These are phyloP conservation scores for Tauraco hartlaubi DNA, from an alignment of 2,797 vertebrate genomes.

Conservation along the genomic window DNA sequence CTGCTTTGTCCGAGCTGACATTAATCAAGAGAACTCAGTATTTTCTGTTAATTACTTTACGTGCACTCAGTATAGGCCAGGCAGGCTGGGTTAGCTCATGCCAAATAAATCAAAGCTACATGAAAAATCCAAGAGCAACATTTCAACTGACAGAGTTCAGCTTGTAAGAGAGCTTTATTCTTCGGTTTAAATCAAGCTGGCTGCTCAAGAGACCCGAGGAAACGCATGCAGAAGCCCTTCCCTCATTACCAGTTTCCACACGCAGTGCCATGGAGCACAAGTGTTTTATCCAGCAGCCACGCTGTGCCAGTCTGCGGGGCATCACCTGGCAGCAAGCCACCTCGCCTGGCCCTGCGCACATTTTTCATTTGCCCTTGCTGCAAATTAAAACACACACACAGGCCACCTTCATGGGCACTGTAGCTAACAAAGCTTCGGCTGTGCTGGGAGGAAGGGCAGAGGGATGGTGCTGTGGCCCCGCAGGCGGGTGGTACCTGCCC, in stretches of 20 bases:
- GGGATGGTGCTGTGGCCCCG: accelerated
- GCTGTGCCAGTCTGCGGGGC: neutral
- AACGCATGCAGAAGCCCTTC: neutral
- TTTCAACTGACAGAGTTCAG: conserved; percentile 33
- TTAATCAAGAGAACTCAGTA: conserved; percentile 48
- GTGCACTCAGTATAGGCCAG: conserved; percentile 6
- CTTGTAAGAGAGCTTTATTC: conserved; percentile 35
- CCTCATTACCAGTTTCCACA: neutral
- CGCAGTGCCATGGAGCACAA: neutral
- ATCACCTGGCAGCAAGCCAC: neutral
- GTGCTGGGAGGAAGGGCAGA: accelerated
- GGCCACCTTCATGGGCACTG: neutral
- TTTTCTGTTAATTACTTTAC: conserved; percentile 40
- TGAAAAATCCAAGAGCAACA: conserved; percentile 43
- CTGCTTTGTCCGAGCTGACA: conserved; percentile 18
- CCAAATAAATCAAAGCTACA: conserved; percentile 70
- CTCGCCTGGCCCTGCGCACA: accelerated
- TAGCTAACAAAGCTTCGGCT: neutral
- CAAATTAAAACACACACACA: neutral
- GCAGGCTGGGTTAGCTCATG: conserved; percentile 5
- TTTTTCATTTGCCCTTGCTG: neutral
- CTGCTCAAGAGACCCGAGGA: neutral
- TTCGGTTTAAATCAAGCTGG: neutral
- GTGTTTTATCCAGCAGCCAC: neutral
- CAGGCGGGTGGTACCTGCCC: neutral